phyloP scores from a whole-genome alignment of 2,113 vertebrate species.

The Glaucomys volans region DNA sequence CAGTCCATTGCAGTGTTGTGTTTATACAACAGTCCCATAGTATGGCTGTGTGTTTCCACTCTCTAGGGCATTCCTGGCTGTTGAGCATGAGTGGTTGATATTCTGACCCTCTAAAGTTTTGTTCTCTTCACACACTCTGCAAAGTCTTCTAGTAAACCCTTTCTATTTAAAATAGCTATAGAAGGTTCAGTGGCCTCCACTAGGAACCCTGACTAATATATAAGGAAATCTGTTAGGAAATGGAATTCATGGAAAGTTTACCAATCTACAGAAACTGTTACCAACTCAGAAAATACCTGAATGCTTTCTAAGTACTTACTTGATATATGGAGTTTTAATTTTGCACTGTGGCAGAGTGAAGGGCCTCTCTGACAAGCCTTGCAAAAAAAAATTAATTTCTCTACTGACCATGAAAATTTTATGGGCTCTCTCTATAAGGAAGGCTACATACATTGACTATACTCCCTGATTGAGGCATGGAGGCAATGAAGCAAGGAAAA shows the following conservation, averaged over 20 bases:
- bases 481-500: background rate
- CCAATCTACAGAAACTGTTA: background rate
- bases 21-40: background rate
- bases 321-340: background rate
- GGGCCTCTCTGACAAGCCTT: background rate
- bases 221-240: background rate
- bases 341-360: background rate
- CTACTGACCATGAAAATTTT: background rate
- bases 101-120: background rate
- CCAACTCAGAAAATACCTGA: background rate
- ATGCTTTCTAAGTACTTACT: background rate
- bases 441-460: background rate
- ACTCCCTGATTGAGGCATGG: background rate
- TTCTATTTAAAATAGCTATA: constrained; percentile 16
- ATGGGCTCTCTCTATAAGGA: background rate
- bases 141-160: constrained; percentile 28
- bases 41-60: background rate
- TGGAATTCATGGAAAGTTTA: background rate
- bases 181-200: background rate
- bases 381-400: constrained; percentile 37
- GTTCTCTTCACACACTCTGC: background rate
- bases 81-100: background rate
- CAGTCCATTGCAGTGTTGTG: background rate
- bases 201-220: background rate
- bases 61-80: background rate